Conservation (phyloP, 2,113 vertebrate genomes). For the Laterallus jamaicensis region DNA sequence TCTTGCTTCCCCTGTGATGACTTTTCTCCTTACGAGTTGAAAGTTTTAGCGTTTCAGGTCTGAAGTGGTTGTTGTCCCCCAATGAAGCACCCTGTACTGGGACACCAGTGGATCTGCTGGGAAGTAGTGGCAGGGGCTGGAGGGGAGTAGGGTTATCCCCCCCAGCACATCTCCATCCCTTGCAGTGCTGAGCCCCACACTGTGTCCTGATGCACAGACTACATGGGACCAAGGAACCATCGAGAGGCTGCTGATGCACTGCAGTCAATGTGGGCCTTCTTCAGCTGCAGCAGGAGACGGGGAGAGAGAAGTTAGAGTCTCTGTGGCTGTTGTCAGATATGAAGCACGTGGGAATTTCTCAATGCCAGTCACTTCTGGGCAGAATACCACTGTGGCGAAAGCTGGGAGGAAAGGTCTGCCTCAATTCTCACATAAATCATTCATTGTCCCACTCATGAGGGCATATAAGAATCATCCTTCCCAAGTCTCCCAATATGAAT, state of each 20-base stretch:
- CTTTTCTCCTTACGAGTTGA: neutral
- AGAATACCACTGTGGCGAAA: neutral
- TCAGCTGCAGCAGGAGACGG: neutral
- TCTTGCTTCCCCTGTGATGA: neutral
- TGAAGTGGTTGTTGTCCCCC: neutral
- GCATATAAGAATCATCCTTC: neutral
- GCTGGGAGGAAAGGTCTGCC: neutral
- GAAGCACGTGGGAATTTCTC: neutral
- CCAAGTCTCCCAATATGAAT: neutral
- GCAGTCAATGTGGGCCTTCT: neutral
- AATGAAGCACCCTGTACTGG: neutral
- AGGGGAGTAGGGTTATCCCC: neutral
- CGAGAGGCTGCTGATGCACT: neutral
- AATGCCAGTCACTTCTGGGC: neutral
- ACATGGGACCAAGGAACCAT: neutral
- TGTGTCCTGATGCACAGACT: neutral
- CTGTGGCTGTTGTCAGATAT: neutral
- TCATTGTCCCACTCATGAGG: neutral
- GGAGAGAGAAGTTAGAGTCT: neutral
- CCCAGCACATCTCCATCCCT: neutral
- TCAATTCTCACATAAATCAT: neutral
- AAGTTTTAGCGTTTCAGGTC: slow-evolving; percentile 45
- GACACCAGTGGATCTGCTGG: neutral
- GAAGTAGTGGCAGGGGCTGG: neutral
- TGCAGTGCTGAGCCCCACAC: neutral